Base-by-base conservation (phyloP, 2,888 invertebrate genomes). In the Rotaria macrura region DNA sequence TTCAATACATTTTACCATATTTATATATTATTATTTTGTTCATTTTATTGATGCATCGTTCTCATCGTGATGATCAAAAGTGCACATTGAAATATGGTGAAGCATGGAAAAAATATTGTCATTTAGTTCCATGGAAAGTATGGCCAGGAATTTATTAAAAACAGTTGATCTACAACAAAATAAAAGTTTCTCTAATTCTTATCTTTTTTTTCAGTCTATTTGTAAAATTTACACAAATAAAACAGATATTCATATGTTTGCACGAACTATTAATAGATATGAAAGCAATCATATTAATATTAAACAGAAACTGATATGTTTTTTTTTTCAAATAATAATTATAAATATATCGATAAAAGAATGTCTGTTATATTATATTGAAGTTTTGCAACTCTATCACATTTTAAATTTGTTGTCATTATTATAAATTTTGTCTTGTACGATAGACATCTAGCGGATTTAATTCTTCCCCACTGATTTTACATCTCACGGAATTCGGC, bases 1-100 rank as follows among this genome's bases (percentile, higher is more conserved):
- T 91, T 83, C 88, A 89, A 23, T 90, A 92, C 79, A 52, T 92
- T 1, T 90, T 91, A 88, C 92, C 92, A 7, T 93, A 92, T 88
- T 87, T 91, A 3, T 93, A 93, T 88, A 89, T 92, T 86, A 88
- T 92, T 47, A 92, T 91, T 88, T 89, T 93, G 14, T 83, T 89
- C 3, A 87, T 91, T 3, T 89, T 93, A 14, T 89, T 93, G 6
- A 89, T 91, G 6, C 93, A 93, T 88, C 89, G 93, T 74, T 90
- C 91, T 43, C 92, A 90, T 88, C 89, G 93, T 17, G 93, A 93
- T 88, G 93, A 93, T 87, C 90, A 91, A 47, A 92, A 93, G 87
- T 93, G 93, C 88, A 88, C 89, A 6, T 88, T 88, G n/a, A 93
- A 93, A 88, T 93, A 93, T 88, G 92, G 92, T 0, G 88, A 89